A percentile compares a stretch with the other conserved stretches of the same genome.
Evolutionary conservation across 1,140 invertebrate genomes (phyloP).

Genomic region (Eciton burchellii): DNA sequence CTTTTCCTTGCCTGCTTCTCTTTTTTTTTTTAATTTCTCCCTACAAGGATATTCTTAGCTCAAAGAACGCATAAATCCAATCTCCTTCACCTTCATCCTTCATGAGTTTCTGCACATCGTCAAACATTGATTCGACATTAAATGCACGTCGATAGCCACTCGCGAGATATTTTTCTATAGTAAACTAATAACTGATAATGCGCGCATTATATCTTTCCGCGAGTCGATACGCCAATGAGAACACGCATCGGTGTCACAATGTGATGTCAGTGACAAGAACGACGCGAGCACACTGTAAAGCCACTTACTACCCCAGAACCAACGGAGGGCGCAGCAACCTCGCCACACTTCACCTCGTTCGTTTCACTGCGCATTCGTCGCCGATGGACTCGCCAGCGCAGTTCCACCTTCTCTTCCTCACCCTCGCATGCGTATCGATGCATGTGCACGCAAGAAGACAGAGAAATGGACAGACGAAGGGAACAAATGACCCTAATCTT

Average conservation of each 20-base stretch:
- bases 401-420: slow-evolving; percentile 2
- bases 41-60: slow-evolving; percentile 42
- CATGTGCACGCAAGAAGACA: not conserved
- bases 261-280: slow-evolving; percentile 41
- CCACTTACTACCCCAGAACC: not conserved
- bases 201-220: slow-evolving; percentile 19
- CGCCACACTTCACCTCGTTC: slow-evolving; percentile 28
- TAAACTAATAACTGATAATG: slow-evolving; percentile 34
- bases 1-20: not conserved
- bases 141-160: not conserved
- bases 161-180: not conserved
- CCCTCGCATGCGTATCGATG: slow-evolving; percentile 1
- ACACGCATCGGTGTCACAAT: slow-evolving; percentile 29
- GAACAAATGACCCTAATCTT: not conserved
- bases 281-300: slow-evolving; percentile 12
- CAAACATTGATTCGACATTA: slow-evolving; percentile 24
- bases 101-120: not conserved
- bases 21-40: slow-evolving; percentile 35
- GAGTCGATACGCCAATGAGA: slow-evolving; percentile 40
- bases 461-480: not conserved
- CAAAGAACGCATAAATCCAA: not conserved
- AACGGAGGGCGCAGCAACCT: slow-evolving; percentile 23
- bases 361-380: slow-evolving; percentile 56
- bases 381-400: slow-evolving; percentile 35
- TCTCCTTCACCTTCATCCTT: slow-evolving; percentile 5